These are phyloP conservation scores for Drosophila lowei DNA, from an alignment of 1,140 invertebrate genomes.

Conservation along the genomic window DNA sequence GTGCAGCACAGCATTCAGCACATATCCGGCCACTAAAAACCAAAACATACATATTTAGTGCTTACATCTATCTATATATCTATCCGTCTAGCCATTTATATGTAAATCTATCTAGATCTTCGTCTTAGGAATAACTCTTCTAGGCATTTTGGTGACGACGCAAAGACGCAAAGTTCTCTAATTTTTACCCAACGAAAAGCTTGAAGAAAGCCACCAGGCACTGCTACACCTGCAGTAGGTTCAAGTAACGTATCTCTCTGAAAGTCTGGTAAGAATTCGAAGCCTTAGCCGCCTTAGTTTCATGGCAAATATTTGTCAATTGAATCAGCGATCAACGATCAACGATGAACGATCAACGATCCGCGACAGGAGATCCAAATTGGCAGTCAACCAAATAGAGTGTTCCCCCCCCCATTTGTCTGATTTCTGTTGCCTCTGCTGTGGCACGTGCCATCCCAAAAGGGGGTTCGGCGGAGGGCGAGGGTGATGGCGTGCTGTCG, in stretches of 20 bases:
- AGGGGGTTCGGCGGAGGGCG: constrained; percentile 1
- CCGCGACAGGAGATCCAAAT: constrained; percentile 25
- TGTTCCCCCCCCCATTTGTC: constrained; percentile 10
- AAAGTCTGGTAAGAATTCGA: not conserved
- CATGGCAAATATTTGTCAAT: constrained; percentile 31
- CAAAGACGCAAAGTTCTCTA: too few relatives aligned
- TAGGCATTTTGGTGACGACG: too few relatives aligned
- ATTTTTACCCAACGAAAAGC: too few relatives aligned
- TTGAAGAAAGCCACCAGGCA: too few relatives aligned
- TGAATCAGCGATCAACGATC: constrained; percentile 7
- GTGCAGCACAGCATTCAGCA: constrained; percentile 15
- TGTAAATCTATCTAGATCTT: too few relatives aligned
- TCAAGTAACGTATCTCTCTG: too few relatives aligned
- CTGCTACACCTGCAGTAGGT: too few relatives aligned
- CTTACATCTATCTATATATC: too few relatives aligned
- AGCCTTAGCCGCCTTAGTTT: constrained; percentile 4
- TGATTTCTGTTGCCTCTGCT: constrained; percentile 10
- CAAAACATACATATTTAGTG: not conserved
- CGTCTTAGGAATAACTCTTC: too few relatives aligned
- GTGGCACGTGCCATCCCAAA: constrained; percentile 60
- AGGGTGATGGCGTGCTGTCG: constrained; percentile 22
- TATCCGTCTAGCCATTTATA: too few relatives aligned
- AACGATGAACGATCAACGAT: constrained; percentile 1
- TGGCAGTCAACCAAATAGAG: constrained; percentile 44
- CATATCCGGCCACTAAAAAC: constrained; percentile 15